phyloP scores from a whole-genome alignment of 1,140 invertebrate species.

The Telenomus remus region DNA sequence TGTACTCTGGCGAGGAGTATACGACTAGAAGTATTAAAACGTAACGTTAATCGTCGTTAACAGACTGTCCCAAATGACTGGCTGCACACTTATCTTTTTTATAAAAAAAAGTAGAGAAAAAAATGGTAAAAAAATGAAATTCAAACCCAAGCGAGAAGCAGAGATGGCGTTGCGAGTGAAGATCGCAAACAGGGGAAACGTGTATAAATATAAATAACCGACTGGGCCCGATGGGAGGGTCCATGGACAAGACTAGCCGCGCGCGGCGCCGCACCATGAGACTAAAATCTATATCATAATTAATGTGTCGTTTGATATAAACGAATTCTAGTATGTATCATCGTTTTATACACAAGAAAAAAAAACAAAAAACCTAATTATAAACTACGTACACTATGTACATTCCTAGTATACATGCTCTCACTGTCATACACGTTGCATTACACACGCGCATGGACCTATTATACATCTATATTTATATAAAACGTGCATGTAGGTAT shows the following conservation, averaged over 20 bases:
- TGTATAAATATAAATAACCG: conserved; percentile 46
- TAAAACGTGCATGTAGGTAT: neutral
- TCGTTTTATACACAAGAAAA: conserved; percentile 72
- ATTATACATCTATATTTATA: conserved; percentile 70
- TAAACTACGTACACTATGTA: conserved; percentile 74
- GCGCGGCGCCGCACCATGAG: conserved; percentile 70
- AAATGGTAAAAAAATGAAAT: conserved; percentile 9
- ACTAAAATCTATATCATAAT: conserved; percentile 75
- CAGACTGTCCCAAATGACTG: conserved; percentile 71
- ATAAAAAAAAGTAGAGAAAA: conserved; percentile 41
- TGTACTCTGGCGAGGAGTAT: conserved; percentile 74
- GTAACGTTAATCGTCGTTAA: conserved; percentile 71
- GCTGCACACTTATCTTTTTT: conserved; percentile 62
- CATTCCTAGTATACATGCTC: conserved; percentile 74
- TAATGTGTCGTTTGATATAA: conserved; percentile 75
- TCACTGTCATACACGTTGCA: conserved; percentile 69
- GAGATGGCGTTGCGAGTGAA: neutral
- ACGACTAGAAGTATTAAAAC: conserved; percentile 76
- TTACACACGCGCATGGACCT: conserved; percentile 69
- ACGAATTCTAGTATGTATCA: conserved; percentile 74
- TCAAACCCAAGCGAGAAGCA: conserved; percentile 3
- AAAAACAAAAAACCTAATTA: conserved; percentile 69
- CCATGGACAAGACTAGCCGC: conserved; percentile 72
- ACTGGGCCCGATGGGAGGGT: neutral
- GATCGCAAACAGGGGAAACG: conserved; percentile 6